phyloP scores from a whole-genome alignment of 35 echinoderm and acorn worm genomes.

The Heliocidaris erythrogramma region DNA sequence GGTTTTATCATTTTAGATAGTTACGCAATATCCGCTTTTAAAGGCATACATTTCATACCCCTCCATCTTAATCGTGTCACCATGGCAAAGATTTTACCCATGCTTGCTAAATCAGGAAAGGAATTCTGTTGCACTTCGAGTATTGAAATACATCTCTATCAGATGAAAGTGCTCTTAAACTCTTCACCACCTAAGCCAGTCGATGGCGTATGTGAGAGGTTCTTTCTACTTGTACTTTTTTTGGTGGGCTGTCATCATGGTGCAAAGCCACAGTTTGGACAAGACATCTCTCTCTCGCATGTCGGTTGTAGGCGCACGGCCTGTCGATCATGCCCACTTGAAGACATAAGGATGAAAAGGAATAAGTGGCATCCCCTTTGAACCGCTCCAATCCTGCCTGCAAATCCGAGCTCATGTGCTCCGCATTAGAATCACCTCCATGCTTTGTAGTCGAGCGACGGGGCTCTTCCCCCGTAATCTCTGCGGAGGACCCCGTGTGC shows the following conservation, averaged over 20 bases:
- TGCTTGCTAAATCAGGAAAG: not conserved
- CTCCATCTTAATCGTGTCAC: not conserved
- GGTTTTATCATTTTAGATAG: not conserved
- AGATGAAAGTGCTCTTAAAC: not conserved
- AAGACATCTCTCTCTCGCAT: constrained; percentile 32
- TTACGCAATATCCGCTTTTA: not conserved
- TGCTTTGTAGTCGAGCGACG: constrained; percentile 20
- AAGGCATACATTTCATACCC: not conserved
- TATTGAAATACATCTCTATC: not conserved
- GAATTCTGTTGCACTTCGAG: not conserved
- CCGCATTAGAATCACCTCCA: constrained; percentile 26
- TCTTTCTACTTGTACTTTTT: not conserved
- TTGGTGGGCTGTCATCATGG: constrained; percentile 4
- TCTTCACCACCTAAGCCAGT: not conserved
- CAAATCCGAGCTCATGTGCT: constrained; percentile 26
- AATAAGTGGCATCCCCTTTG: not conserved
- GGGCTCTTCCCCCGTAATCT: constrained; percentile 36
- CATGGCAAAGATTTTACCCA: not conserved
- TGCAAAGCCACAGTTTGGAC: constrained; percentile 24
- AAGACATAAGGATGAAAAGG: not conserved
- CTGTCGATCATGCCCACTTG: constrained; percentile 26
- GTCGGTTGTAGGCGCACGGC: not conserved
- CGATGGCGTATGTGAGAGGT: not conserved
- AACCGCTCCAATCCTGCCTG: not conserved
- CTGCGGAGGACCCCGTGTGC: constrained; percentile 14